These are phyloP conservation scores for Ephydatia muelleri DNA, from an alignment of 37 sponge, comb jelly and placozoan genomes.

Conservation along the genomic window DNA sequence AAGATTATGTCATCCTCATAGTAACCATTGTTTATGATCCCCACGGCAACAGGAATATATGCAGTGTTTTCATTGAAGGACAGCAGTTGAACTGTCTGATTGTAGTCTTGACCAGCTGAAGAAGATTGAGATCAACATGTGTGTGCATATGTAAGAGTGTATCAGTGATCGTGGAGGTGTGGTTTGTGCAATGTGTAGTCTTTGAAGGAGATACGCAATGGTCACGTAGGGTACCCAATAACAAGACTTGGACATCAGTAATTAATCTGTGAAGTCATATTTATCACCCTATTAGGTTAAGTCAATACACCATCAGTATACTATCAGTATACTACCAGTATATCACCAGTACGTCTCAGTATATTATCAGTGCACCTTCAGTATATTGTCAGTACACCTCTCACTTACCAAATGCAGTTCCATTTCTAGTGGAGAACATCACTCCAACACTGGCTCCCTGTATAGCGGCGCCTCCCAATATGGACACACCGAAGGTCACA, in stretches of 20 bases:
- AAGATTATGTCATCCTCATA: not conserved
- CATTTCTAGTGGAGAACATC: slow-evolving; percentile 27
- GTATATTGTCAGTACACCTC: not conserved
- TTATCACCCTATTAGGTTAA: too few relatives aligned
- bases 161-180: too few relatives aligned
- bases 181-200: too few relatives aligned
- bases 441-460: slow-evolving; percentile 5
- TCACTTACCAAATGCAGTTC: slow-evolving; percentile 38
- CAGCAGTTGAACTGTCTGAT: not conserved
- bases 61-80: not conserved
- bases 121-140: too few relatives aligned
- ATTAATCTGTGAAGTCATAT: too few relatives aligned
- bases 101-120: not conserved
- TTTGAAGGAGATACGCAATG: too few relatives aligned
- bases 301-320: not conserved
- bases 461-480: not conserved
- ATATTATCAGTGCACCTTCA: not conserved
- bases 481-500: not conserved
- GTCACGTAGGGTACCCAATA: too few relatives aligned
- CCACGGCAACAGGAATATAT: not conserved
- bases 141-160: too few relatives aligned
- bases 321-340: not conserved
- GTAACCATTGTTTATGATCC: not conserved
- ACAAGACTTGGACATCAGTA: too few relatives aligned
- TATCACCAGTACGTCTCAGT: not conserved